A percentile compares a stretch with the other conserved stretches of the same genome.
Conservation (phyloP, 2,797 vertebrate genomes). For the Hoplostethus mediterraneus region DNA sequence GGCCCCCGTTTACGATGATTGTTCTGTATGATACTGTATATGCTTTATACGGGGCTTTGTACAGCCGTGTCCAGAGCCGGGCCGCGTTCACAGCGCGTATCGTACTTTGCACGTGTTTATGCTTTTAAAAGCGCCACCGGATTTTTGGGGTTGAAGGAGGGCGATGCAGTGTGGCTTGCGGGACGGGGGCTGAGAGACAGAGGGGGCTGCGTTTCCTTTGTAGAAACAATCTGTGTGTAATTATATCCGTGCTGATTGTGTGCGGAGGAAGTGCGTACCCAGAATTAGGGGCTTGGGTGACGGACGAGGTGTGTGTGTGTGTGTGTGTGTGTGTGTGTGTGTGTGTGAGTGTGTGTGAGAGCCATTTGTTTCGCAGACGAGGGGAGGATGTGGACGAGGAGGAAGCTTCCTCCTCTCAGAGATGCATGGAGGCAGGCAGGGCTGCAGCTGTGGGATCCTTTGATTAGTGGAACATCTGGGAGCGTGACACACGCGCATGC, state of each 20-base stretch:
- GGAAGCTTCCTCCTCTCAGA: conserved; percentile 76
- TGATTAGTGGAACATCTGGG: conserved; percentile 85
- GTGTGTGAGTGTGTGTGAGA: background rate
- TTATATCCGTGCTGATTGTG: conserved; percentile 83
- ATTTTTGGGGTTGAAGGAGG: conserved; percentile 54
- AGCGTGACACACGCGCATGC: conserved; percentile 38
- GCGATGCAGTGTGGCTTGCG: conserved; percentile 63
- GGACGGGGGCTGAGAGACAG: conserved; percentile 52
- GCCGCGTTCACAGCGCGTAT: conserved; percentile 11
- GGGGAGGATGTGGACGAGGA: conserved; percentile 78
- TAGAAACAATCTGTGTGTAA: conserved; percentile 83
- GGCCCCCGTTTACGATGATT: no score
- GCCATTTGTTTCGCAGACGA: conserved; percentile 76
- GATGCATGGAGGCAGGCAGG: conserved; percentile 62
- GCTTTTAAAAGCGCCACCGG: conserved; percentile 51
- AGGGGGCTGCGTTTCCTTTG: conserved; percentile 74
- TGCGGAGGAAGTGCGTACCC: conserved; percentile 78
- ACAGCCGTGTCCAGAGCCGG: conserved; percentile 5
- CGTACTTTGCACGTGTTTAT: conserved; percentile 29
- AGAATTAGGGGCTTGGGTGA: conserved; percentile 73
- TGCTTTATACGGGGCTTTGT: no score
- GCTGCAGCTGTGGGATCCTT: conserved; percentile 79
- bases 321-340: conserved; percentile 21
- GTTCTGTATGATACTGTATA: no score
- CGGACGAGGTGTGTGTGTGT: conserved; percentile 22